These are phyloP conservation scores for Eristalis intricaria DNA, from an alignment of 2,888 invertebrate genomes.

Conservation along the genomic window DNA sequence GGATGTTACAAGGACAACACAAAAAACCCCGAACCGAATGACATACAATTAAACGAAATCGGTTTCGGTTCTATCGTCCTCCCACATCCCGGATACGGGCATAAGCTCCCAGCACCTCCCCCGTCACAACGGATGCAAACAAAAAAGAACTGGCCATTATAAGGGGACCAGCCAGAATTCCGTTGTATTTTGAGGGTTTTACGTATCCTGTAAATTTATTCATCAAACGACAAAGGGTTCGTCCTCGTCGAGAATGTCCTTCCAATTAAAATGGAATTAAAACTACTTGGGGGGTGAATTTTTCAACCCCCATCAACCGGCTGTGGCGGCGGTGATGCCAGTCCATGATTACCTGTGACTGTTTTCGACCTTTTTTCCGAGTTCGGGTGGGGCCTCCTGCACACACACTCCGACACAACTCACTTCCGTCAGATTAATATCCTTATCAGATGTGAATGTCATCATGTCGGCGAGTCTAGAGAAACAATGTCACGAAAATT, in stretches of 20 bases:
- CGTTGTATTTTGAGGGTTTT: conserved; percentile 47
- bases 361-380: not conserved
- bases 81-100: conserved; percentile 17
- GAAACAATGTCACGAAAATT: conserved; percentile 55
- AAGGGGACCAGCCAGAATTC: not conserved
- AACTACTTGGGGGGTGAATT: conserved; percentile 22
- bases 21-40: conserved; percentile 39
- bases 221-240: conserved; percentile 58
- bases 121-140: not conserved
- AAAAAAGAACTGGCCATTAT: not conserved
- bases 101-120: conserved; percentile 14
- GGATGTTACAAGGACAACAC: conserved; percentile 22
- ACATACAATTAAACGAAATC: conserved; percentile 63
- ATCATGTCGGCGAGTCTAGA: conserved; percentile 40
- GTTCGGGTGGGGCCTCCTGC: not conserved
- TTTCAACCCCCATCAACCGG: not conserved
- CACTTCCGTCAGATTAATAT: conserved; percentile 54
- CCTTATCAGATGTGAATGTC: conserved; percentile 56
- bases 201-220: conserved; percentile 52
- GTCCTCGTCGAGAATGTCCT: conserved; percentile 22
- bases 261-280: conserved; percentile 65
- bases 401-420: not conserved
- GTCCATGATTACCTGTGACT: conserved; percentile 28
- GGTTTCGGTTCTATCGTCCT: conserved; percentile 32
- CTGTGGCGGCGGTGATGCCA: not conserved